Evolutionary conservation across 64 coral and sea anemone species (phyloP), one percentile per base, ranked within the genome.

Genomic region (Catalaphyllia jardinei): DNA sequence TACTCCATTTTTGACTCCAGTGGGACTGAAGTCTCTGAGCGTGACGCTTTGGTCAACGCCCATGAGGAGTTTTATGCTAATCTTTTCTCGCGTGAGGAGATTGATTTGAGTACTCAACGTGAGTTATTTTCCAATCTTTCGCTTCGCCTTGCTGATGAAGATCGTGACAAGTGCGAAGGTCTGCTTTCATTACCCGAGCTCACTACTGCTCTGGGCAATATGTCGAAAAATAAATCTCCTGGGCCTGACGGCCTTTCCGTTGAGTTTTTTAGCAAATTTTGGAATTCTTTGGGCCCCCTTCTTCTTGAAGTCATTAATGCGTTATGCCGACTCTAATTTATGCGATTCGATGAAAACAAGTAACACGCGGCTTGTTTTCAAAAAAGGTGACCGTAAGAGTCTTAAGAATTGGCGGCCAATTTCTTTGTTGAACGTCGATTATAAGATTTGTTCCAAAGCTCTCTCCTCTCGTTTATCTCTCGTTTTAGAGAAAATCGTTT

Each of bases 371-470:
- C 22, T 76, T 1, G n/a, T 76, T 25, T 88, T 31, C 13, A 87
- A 87, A 15, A 73, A 87, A 29, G 85, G 85, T 29, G 67, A 71
- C 52, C 18, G 46, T 0, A 39, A 54, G 11, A 8, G 29, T 6
- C 9, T 29, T 7, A 63, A 69, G 61, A 86, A 86, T 65, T 86
- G 62, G 59, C 55, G 82, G 1, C 69, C 85, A 0, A 87, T 74
- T 52, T 60, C 69, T 4, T 39, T 87, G 1, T n/a, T 87, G 0
- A 73, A 73, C 30, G 49, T 57, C 59, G 85, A 87, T 59, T 87
- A 74, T 31, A 87, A 87, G 18, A 46, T 87, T 14, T 46, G 39
- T 30, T 72, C 85, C 4, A 38, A 38, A 10, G 38, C 69, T 54
- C 30, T 87, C 1, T 46, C 85, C 17, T 10, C 1, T 19, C 42